phyloP scores from a whole-genome alignment of 2,888 invertebrate species.

The Dasysyrphus tricinctus region DNA sequence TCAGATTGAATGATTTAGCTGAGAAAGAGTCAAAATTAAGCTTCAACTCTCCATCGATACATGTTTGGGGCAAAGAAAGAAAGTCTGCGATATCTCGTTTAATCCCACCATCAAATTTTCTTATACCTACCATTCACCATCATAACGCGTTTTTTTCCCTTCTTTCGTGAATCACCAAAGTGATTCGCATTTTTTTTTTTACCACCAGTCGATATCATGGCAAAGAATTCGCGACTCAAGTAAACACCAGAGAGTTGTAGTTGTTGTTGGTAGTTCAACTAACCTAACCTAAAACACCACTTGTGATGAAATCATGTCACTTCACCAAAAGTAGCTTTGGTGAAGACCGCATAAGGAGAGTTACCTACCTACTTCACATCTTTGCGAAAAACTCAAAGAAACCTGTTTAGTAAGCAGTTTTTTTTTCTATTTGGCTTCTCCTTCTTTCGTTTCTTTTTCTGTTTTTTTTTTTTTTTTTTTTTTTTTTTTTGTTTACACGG shows the following conservation, averaged over 20 bases:
- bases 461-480: conserved; percentile 22
- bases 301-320: conserved; percentile 68
- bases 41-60: conserved; percentile 4
- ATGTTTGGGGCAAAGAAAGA: conserved; percentile 15
- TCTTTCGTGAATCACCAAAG: conserved; percentile 27
- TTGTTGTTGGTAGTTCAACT: conserved; percentile 18
- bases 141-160: conserved; percentile 22
- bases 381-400: conserved; percentile 53
- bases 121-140: conserved; percentile 26
- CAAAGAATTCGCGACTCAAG: conserved; percentile 15
- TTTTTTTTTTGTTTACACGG: conserved; percentile 44
- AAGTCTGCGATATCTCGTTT: background rate
- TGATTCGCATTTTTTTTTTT: conserved; percentile 2
- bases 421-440: conserved; percentile 28
- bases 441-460: conserved; percentile 29
- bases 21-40: conserved; percentile 1
- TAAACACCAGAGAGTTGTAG: conserved; percentile 9
- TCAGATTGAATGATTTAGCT: background rate
- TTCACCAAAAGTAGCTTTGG: conserved; percentile 63
- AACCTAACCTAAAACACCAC: conserved; percentile 59
- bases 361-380: conserved; percentile 48
- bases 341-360: conserved; percentile 51
- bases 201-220: background rate
- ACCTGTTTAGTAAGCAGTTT: conserved; percentile 54
- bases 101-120: conserved; percentile 5